phyloP scores from a whole-genome alignment of 2,888 invertebrate genomes.

The Fragum sueziense region DNA sequence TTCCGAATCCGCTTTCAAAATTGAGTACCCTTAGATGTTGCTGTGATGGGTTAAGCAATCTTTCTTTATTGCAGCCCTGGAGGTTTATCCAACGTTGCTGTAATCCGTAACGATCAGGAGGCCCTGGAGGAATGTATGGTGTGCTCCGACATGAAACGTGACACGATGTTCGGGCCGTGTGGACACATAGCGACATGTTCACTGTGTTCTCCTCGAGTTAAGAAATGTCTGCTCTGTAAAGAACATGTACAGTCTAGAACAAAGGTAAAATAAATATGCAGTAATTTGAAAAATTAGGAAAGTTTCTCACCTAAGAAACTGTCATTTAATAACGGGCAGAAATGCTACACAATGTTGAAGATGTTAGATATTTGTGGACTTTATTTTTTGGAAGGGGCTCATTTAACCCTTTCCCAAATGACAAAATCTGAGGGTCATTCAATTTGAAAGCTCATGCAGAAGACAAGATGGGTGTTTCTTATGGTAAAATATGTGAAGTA shows the following conservation, averaged over 20 bases:
- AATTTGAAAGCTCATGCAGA: too few species aligned
- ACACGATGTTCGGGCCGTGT: slow-evolving; percentile 85
- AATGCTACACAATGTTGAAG: too few species aligned
- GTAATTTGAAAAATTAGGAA: too few species aligned
- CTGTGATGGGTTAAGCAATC: background rate
- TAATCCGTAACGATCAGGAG: slow-evolving; percentile 82
- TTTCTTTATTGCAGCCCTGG: slow-evolving; percentile 65
- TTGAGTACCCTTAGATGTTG: background rate
- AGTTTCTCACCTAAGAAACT: too few species aligned
- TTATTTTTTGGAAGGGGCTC: too few species aligned
- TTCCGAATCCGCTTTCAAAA: too few species aligned
- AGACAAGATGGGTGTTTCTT: too few species aligned
- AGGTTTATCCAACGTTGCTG: slow-evolving; percentile 76
- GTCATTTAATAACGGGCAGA: too few species aligned
- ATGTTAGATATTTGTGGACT: too few species aligned
- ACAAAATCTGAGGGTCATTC: too few species aligned
- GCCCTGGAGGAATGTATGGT: slow-evolving; percentile 94
- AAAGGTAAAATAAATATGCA: slow-evolving; percentile 85
- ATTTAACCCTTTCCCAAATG: too few species aligned
- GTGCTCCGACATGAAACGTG: slow-evolving; percentile 95
- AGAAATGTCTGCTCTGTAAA: slow-evolving; percentile 97
- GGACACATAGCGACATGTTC: slow-evolving; percentile 95
- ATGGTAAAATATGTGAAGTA: too few species aligned
- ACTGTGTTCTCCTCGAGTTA: slow-evolving; percentile 92
- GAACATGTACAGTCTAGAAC: slow-evolving; percentile 90